phyloP scores from a whole-genome alignment of 2,888 invertebrate genomes.

The Epicampocera succincta region DNA sequence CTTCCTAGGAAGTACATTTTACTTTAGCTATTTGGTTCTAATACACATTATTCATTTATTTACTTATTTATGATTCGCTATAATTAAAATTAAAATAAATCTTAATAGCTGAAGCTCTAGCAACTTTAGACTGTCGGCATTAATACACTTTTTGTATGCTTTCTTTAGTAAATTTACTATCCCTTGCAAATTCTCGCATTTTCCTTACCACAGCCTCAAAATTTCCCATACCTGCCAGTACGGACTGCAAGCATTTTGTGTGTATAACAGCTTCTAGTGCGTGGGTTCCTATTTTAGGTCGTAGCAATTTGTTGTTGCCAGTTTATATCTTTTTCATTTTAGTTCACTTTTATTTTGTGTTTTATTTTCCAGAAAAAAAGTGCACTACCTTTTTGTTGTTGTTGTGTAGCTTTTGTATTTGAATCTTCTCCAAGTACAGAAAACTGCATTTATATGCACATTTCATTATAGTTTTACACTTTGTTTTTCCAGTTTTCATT shows the following conservation, averaged over 20 bases:
- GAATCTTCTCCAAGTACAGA: constrained; percentile 64
- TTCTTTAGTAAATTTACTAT: neutral
- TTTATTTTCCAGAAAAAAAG: constrained; percentile 28
- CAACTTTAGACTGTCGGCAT: too few species aligned
- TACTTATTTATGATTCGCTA: too few species aligned
- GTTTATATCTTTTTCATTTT: constrained; percentile 22
- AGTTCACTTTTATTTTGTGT: neutral
- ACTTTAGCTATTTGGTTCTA: too few species aligned
- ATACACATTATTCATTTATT: too few species aligned
- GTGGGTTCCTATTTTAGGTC: constrained; percentile 53
- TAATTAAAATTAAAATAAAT: too few species aligned
- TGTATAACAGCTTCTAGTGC: constrained; percentile 40
- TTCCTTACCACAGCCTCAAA: too few species aligned
- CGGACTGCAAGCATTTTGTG: neutral
- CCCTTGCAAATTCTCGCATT: too few species aligned
- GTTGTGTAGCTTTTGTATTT: constrained; percentile 40
- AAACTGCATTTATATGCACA: constrained; percentile 80
- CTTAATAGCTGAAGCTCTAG: too few species aligned
- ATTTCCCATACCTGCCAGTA: constrained; percentile 21
- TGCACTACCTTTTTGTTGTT: constrained; percentile 51
- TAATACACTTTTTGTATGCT: too few species aligned
- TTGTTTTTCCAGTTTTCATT: neutral
- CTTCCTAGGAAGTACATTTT: too few species aligned
- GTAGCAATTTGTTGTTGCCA: constrained; percentile 21
- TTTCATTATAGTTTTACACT: constrained; percentile 73